These are phyloP conservation scores for Tinea pellionella DNA, from an alignment of 2,888 invertebrate genomes.

Conservation along the genomic window DNA sequence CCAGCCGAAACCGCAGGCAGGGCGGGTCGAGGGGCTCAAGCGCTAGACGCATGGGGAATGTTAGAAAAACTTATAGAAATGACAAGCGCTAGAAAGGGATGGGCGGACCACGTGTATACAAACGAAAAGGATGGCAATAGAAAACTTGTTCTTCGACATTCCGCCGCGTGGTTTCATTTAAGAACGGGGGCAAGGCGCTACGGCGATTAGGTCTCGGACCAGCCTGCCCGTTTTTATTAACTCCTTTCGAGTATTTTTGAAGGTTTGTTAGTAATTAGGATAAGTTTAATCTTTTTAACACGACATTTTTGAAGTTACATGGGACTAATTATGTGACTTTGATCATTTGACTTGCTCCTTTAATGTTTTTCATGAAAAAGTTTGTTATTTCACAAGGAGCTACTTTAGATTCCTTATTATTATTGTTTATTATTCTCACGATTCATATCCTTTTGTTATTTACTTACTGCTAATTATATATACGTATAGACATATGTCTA, in stretches of 20 bases:
- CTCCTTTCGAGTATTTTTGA: background rate
- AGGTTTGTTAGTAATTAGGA: slow-evolving; percentile 12
- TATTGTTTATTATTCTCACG: background rate
- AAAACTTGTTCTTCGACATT: slow-evolving; percentile 66
- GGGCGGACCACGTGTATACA: slow-evolving; percentile 43
- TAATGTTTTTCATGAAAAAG: background rate
- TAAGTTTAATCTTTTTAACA: slow-evolving; percentile 8
- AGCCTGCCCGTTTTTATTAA: slow-evolving; percentile 5
- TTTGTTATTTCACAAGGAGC: background rate
- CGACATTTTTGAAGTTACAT: slow-evolving; percentile 3
- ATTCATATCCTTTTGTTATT: too few species aligned
- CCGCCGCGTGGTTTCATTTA: slow-evolving; percentile 62
- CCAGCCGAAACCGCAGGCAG: background rate
- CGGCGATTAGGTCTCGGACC: slow-evolving; percentile 3
- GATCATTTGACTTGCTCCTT: background rate
- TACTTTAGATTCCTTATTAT: background rate
- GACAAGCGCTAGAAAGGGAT: slow-evolving; percentile 63
- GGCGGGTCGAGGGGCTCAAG: background rate
- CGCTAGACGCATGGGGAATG: slow-evolving; percentile 48
- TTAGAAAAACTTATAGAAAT: slow-evolving; percentile 71
- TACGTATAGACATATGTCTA: too few species aligned
- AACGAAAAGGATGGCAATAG: slow-evolving; percentile 52
- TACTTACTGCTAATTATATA: too few species aligned
- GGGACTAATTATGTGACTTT: background rate
- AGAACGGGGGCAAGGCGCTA: slow-evolving; percentile 55